Evolutionary conservation across 37 sponge, comb jelly and placozoan genomes (phyloP).

Genomic region (Chondrosia reniformis): DNA sequence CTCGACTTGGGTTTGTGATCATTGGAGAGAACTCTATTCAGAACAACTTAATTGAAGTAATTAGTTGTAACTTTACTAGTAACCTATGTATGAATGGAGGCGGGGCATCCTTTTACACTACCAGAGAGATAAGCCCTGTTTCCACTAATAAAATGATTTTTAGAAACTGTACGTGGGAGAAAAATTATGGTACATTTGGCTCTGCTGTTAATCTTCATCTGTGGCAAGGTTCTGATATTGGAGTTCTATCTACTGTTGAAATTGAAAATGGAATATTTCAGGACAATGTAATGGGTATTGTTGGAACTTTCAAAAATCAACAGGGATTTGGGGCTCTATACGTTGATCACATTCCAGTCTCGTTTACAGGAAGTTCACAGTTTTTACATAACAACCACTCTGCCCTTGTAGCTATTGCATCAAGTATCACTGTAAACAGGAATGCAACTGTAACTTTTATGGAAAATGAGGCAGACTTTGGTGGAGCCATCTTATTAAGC

Average conservation of each 20-base stretch:
- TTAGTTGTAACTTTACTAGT: not conserved
- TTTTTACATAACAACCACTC: constrained; percentile 44
- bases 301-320: not conserved
- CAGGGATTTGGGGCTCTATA: constrained; percentile 35
- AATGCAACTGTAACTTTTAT: not conserved
- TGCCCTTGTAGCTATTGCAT: constrained; percentile 37
- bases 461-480: constrained; percentile 28
- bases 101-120: constrained; percentile 26
- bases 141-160: constrained; percentile 28
- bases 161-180: constrained; percentile 8
- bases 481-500: constrained; percentile 39
- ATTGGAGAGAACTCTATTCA: not conserved
- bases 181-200: constrained; percentile 28
- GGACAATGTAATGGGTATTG: not conserved
- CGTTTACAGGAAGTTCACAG: constrained; percentile 7
- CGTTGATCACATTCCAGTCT: constrained; percentile 18
- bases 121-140: not conserved
- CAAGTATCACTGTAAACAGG: constrained; percentile 13
- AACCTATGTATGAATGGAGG: constrained; percentile 33
- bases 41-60: not conserved
- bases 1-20: constrained; percentile 21
- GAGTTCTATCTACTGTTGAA: not conserved
- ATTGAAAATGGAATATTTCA: constrained; percentile 19
- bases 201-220: constrained; percentile 22
- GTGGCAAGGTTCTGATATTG: constrained; percentile 2